A percentile compares a stretch with the other conserved stretches of the same genome.
These are phyloP conservation scores for Pocillopora grandis DNA, from an alignment of 92 coral and sea anemone genomes.

Conservation along the genomic window DNA sequence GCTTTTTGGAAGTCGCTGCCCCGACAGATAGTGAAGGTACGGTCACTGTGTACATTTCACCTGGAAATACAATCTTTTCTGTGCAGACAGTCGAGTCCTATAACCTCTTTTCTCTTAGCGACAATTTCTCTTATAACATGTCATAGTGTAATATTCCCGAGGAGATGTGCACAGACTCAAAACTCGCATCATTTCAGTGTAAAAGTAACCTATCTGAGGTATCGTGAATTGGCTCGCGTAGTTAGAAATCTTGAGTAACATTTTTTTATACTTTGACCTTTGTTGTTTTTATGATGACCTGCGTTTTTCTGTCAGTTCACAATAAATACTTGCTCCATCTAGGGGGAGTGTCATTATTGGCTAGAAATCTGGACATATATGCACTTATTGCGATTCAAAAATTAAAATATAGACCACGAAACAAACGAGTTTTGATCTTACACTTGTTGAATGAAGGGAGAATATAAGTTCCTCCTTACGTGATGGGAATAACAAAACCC, in stretches of 20 bases:
- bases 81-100: neutral
- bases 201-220: neutral
- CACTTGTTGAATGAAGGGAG: neutral
- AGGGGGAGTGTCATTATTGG: neutral
- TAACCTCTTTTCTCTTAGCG: neutral
- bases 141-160: neutral
- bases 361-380: no score
- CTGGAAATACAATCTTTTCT: neutral
- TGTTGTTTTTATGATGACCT: neutral
- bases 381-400: no score
- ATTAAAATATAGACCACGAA: no score
- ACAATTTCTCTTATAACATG: neutral
- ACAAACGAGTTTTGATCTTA: no score
- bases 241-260: neutral
- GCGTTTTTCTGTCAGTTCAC: neutral
- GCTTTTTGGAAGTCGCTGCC: conserved; percentile 93
- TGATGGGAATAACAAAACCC: no score
- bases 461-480: no score
- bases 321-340: neutral
- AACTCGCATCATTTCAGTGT: neutral
- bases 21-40: conserved; percentile 23
- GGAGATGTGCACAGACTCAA: neutral
- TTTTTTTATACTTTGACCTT: neutral
- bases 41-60: neutral
- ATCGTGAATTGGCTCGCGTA: neutral